Evolutionary conservation across 2,797 vertebrate species (phyloP), one percentile per base, ranked within the genome.

Genomic region (Rhynchotus rufescens): DNA sequence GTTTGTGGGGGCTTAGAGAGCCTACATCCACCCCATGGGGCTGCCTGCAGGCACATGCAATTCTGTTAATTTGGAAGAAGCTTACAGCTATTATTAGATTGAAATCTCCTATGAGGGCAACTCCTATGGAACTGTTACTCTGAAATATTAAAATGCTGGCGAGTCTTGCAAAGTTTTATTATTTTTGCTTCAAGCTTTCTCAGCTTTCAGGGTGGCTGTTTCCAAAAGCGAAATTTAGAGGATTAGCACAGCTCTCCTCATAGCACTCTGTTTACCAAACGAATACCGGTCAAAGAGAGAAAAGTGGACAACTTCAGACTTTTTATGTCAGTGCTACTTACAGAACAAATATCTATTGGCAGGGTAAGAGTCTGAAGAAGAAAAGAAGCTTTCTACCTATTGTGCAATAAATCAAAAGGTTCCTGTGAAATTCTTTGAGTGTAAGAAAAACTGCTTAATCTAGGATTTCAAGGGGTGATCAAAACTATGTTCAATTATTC

Each of bases 321-420:
- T 96, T 93, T 93, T 76, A 84, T 83, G 86, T 94, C 77, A 92
- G 76, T 94, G 78, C 82, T 86, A 54, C 89, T 93, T 95, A 92
- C 25, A 95, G 87, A 92, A 90, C 57, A 97, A 96, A 96, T 81
- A 97, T 64, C 36, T 73, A 87, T 77, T 96, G 93, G 80, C 76
- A 92, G 82, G 65, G 80, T 82, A 79, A 95, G 75, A 92, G 79
- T 66, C 78, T 80, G 75, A 77, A 78, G 86, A 83, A 96, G 90
- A 95, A 96, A 97, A 96, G 94, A 73, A 84, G 91, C 92, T 96
- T 97, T 96, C 84, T 94, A 90, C 47, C 92, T 86, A 93, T 95
- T 96, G 93, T 95, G 67, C 61, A 89, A 90, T 84, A 95, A 96
- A 95, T 96, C 94, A 96, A 96, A 95, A 93, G 82, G 88, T 89